phyloP scores from a whole-genome alignment of 2,113 vertebrate genomes.

The Tychaedon coryphoeus region DNA sequence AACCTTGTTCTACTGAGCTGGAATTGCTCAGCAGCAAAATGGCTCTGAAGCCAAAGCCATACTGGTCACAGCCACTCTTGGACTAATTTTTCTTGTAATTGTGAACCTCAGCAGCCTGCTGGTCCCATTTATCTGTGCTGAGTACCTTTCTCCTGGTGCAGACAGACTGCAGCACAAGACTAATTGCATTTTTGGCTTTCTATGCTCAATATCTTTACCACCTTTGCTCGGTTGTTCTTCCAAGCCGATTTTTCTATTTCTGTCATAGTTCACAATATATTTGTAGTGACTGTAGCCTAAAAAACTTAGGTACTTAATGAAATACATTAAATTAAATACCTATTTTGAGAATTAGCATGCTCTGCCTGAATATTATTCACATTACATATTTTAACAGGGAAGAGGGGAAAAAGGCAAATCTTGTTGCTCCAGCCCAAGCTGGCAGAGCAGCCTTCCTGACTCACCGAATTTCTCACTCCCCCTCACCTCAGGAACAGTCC shows the following conservation, averaged over 20 bases:
- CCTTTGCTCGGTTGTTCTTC: not conserved
- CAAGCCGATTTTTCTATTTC: not conserved
- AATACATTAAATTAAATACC: not conserved
- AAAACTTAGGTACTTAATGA: conserved; percentile 28
- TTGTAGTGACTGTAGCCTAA: not conserved
- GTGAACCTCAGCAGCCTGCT: not conserved
- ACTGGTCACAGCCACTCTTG: not conserved
- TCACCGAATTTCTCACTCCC: not conserved
- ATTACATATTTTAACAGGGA: not conserved
- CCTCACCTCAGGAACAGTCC: not conserved
- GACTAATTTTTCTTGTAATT: not conserved
- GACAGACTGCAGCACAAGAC: not conserved
- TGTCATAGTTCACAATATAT: not conserved
- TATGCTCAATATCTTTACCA: not conserved
- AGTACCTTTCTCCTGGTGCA: not conserved
- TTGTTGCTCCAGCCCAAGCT: not conserved
- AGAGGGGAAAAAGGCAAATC: not conserved
- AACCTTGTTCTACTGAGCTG: not conserved
- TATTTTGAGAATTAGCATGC: not conserved
- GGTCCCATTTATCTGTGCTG: not conserved
- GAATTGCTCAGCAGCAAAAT: not conserved
- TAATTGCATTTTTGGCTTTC: not conserved
- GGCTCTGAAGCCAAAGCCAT: not conserved
- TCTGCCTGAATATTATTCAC: not conserved
- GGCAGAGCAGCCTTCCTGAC: not conserved